These are phyloP conservation scores for Colistium nudipinnis DNA, from an alignment of 2,113 vertebrate genomes.

Conservation along the genomic window DNA sequence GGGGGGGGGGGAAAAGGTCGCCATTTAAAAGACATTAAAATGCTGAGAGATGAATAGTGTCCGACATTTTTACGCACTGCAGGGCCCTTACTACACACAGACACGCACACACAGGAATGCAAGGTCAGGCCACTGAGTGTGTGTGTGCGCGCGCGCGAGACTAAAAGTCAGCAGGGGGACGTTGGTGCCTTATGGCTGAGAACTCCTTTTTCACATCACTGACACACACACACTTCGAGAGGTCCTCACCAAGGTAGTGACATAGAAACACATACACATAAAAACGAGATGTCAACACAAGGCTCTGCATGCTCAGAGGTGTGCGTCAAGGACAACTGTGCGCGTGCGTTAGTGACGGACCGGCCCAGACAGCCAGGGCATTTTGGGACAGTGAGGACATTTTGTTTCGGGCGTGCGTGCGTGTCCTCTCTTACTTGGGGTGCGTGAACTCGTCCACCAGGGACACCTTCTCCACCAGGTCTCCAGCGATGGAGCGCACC, in stretches of 20 bases:
- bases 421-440: slow-evolving; percentile 86
- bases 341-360: slow-evolving; percentile 3
- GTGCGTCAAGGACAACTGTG: slow-evolving; percentile 52
- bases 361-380: not conserved
- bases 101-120: slow-evolving; percentile 31
- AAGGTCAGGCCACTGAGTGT: slow-evolving; percentile 32
- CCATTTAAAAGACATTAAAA: slow-evolving; percentile 78
- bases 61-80: slow-evolving; percentile 76
- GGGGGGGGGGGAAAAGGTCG: slow-evolving; percentile 50
- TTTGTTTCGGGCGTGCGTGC: not conserved
- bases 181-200: slow-evolving; percentile 54
- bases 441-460: slow-evolving; percentile 91
- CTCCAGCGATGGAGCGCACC: slow-evolving; percentile 89
- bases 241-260: not conserved
- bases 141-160: slow-evolving; percentile 23
- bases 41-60: slow-evolving; percentile 69
- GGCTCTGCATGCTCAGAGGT: slow-evolving; percentile 48
- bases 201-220: slow-evolving; percentile 46
- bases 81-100: slow-evolving; percentile 44
- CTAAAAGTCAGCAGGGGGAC: slow-evolving; percentile 56
- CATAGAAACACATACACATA: slow-evolving; percentile 22
- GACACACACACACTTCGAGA: slow-evolving; percentile 3
- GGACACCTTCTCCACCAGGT: slow-evolving; percentile 91
- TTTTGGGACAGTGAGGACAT: not conserved
- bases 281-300: slow-evolving; percentile 61